Base-by-base conservation (phyloP, 1,140 invertebrate genomes). In the Ceratoteleas bidentatus region DNA sequence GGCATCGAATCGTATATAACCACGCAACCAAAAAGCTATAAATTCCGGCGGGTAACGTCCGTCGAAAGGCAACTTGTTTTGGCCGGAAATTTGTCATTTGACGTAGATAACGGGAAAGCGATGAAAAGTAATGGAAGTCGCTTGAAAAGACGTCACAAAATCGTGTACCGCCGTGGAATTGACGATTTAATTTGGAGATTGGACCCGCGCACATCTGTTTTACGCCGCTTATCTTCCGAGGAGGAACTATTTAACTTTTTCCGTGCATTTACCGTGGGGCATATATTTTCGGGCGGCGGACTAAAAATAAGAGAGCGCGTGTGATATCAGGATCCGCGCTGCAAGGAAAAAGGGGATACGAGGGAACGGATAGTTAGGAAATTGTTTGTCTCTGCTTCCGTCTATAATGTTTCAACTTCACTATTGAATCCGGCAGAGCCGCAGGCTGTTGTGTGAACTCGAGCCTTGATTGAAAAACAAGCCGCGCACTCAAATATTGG, bases 371-470 rank as follows among this genome's bases (percentile, higher is more conserved):
- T 88, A 88, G 87, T 88, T 86, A 85, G 85, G 74, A 70, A 85
- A 86, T 86, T 89, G 87, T 89, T 89, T 89, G 87, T 88, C 86
- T 88, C 86, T 86, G 84, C 84, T 88, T 87, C 85, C 84, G 85
- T 89, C 88, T 86, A 84, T 87, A 87, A 81, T 82, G 84, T 83
- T 86, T 86, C 83, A 83, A 68, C 81, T 83, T 82, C 74, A 74
- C 87, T 85, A 89, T 89, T 85, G 87, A 89, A 89, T 89, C 87
- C 85, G 85, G 82, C 85, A 81, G 75, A 86, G 85, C 87, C 88
- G 88, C 88, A 85, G 88, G 87, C 88, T 89, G 89, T 89, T 89
- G 87, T 88, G 88, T 88, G 90, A 91, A 90, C 86, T 89, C 75
- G 70, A 73, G 84, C 45, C 85, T 87, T 90, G 89, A 91, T 91